phyloP scores from a whole-genome alignment of 2,888 invertebrate genomes.

The Trissonchulus sp. region DNA sequence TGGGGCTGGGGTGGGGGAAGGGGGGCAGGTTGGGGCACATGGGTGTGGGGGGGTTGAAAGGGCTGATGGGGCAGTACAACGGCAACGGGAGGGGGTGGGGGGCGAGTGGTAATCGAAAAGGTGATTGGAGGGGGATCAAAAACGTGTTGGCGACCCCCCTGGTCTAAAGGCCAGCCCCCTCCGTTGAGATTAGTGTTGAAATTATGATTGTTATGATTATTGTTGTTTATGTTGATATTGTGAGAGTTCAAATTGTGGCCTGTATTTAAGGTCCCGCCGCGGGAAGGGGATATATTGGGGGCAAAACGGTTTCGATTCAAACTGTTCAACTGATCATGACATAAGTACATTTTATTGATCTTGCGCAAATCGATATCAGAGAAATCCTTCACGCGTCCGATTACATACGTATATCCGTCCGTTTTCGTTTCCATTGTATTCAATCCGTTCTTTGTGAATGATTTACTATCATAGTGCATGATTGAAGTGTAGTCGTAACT shows the following conservation, averaged over 20 bases:
- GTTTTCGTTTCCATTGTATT: constrained; percentile 42
- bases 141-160: too few relatives aligned
- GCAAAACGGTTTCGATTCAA: background rate
- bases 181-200: too few relatives aligned
- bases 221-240: background rate
- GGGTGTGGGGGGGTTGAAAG: too few relatives aligned
- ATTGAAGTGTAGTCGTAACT: constrained; percentile 37
- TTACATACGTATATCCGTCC: constrained; percentile 47
- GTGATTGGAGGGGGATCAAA: too few relatives aligned
- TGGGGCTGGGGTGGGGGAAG: background rate
- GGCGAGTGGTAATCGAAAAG: too few relatives aligned
- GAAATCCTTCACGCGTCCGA: constrained; percentile 49
- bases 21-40: too few relatives aligned
- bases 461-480: constrained; percentile 49
- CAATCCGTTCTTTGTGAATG: constrained; percentile 51
- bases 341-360: constrained; percentile 49
- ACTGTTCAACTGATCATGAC: constrained; percentile 36
- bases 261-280: background rate
- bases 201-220: background rate
- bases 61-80: too few relatives aligned
- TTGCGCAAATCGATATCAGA: constrained; percentile 45
- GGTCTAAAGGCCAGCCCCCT: too few relatives aligned
- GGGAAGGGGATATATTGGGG: background rate
- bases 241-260: background rate
- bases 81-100: too few relatives aligned